Percentiles rank a stretch among this genome's conserved stretches.
Conservation (phyloP, 2,797 vertebrate genomes). For the Masticophis lateralis region DNA sequence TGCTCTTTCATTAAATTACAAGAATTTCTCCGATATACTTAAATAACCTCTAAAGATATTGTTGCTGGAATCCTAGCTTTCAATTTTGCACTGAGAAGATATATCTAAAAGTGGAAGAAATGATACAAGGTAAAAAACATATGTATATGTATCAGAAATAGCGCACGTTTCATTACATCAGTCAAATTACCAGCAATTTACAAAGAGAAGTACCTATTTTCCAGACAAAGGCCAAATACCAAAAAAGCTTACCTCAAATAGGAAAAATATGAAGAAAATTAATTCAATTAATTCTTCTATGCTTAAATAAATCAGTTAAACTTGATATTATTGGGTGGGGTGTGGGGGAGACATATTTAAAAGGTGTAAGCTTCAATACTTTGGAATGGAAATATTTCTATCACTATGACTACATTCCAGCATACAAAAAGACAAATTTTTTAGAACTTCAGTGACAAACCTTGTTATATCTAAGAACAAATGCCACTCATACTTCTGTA, state of each 20-base stretch:
- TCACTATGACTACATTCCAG: neutral
- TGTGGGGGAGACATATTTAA: neutral
- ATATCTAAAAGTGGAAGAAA: neutral
- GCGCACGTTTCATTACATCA: neutral
- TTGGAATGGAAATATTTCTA: slow-evolving; percentile 6
- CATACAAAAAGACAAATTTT: neutral
- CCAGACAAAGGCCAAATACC: neutral
- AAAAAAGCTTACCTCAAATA: neutral
- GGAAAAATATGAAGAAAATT: neutral
- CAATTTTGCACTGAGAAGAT: neutral
- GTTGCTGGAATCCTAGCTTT: neutral
- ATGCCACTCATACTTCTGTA: neutral
- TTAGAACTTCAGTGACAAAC: slow-evolving; percentile 1
- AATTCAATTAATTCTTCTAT: neutral
- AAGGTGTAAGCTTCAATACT: neutral
- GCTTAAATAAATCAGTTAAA: neutral
- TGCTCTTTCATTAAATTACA: neutral
- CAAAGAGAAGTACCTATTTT: neutral
- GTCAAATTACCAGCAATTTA: neutral
- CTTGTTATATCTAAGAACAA: slow-evolving; percentile 3
- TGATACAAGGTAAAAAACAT: neutral
- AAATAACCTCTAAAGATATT: neutral
- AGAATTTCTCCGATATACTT: neutral
- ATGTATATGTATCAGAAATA: neutral
- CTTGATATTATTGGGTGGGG: neutral